A percentile compares a stretch with the other conserved stretches of the same genome.
These are phyloP conservation scores for Serrognathus titanus DNA, from an alignment of 2,888 invertebrate genomes.

Conservation along the genomic window DNA sequence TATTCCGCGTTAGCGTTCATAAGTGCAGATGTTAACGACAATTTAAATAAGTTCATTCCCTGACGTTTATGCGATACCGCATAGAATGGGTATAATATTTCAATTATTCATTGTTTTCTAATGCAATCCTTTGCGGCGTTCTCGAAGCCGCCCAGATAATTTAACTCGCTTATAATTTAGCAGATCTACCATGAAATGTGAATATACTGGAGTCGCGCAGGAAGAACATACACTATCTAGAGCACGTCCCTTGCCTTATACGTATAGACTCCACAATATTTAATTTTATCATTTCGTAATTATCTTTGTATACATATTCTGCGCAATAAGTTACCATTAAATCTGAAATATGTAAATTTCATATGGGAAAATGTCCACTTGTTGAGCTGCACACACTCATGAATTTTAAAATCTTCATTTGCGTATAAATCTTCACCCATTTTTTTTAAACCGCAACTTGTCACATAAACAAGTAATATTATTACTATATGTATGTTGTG, in stretches of 20 bases:
- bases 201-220: background rate
- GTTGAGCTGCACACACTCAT: background rate
- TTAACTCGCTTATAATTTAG: constrained; percentile 1
- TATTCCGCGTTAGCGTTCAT: constrained; percentile 8
- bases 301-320: background rate
- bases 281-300: constrained; percentile 3
- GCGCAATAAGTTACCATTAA: background rate
- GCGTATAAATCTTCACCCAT: too few relatives aligned
- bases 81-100: constrained; percentile 22
- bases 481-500: too few relatives aligned
- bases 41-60: constrained; percentile 18
- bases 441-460: too few relatives aligned
- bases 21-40: constrained; percentile 14
- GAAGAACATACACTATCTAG: background rate
- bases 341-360: background rate
- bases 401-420: background rate
- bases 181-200: background rate
- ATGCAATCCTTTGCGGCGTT: constrained; percentile 13
- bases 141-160: constrained; percentile 1
- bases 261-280: background rate
- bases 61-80: constrained; percentile 26
- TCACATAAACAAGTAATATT: too few relatives aligned
- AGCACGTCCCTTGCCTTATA: too few relatives aligned
- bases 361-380: background rate
- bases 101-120: constrained; percentile 30